phyloP scores from a whole-genome alignment of 2,113 vertebrate genomes.

The Oreochromis niloticus region DNA sequence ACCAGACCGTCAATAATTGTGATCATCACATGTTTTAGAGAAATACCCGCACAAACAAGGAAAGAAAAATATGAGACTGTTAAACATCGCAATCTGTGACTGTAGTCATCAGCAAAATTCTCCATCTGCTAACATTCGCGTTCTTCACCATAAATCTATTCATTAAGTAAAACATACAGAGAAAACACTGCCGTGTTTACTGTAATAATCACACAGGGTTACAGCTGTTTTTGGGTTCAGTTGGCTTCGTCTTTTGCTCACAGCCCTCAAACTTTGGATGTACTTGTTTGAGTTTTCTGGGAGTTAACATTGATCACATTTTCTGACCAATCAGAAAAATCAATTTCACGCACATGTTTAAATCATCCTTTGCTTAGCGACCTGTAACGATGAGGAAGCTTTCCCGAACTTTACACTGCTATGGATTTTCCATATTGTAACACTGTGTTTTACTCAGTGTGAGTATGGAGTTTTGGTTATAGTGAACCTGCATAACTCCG shows the following conservation, averaged over 20 bases:
- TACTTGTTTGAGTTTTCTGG: background rate
- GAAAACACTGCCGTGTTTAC: background rate
- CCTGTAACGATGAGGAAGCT: background rate
- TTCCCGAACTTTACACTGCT: background rate
- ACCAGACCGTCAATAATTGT: background rate
- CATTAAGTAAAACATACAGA: background rate
- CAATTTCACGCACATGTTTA: background rate
- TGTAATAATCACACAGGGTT: background rate
- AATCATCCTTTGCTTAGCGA: background rate
- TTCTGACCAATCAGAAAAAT: background rate
- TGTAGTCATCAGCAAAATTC: background rate
- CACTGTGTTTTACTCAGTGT: background rate
- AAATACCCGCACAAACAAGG: background rate
- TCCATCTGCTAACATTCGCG: background rate
- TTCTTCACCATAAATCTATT: background rate
- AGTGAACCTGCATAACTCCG: background rate
- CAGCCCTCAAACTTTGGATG: background rate
- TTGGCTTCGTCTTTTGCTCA: background rate
- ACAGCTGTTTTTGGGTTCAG: background rate
- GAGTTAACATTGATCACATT: background rate
- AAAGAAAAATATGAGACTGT: fast-evolving
- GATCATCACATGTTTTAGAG: background rate
- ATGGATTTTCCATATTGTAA: background rate
- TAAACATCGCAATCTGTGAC: background rate
- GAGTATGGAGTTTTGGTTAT: background rate